Conservation (phyloP, 2,888 invertebrate genomes). For the Machimus atricapillus region DNA sequence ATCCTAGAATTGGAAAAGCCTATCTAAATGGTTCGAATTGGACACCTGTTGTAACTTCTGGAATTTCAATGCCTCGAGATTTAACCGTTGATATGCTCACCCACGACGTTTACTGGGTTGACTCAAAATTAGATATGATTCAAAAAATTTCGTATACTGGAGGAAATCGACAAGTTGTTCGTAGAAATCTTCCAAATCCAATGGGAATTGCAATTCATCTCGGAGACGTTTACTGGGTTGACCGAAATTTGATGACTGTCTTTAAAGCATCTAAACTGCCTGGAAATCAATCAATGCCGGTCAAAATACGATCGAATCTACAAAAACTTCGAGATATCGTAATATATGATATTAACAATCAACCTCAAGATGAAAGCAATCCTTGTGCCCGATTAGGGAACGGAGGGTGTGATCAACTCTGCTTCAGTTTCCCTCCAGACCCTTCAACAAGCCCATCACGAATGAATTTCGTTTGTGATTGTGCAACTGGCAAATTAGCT, state of each 20-base stretch:
- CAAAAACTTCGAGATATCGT: conserved; percentile 88
- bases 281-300: conserved; percentile 74
- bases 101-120: conserved; percentile 98
- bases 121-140: conserved; percentile 91
- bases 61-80: conserved; percentile 90
- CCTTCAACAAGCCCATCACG: conserved; percentile 61
- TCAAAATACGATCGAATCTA: conserved; percentile 80
- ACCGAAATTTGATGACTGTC: conserved; percentile 85
- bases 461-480: conserved; percentile 80
- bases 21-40: conserved; percentile 88
- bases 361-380: conserved; percentile 82
- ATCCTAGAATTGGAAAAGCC: conserved; percentile 90
- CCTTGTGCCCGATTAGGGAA: conserved; percentile 80
- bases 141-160: conserved; percentile 89
- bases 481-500: conserved; percentile 83
- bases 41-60: conserved; percentile 84
- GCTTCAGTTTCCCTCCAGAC: conserved; percentile 88
- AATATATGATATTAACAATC: conserved; percentile 87
- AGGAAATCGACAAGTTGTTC: conserved; percentile 80
- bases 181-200: conserved; percentile 88
- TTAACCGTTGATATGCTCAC: conserved; percentile 91
- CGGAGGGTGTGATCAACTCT: conserved; percentile 92
- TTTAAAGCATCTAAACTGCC: conserved; percentile 81
- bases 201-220: conserved; percentile 91
- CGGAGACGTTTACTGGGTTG: conserved; percentile 91